Evolutionary conservation across 2,113 vertebrate genomes (phyloP).

Genomic region (Lepisosteus oculatus): DNA sequence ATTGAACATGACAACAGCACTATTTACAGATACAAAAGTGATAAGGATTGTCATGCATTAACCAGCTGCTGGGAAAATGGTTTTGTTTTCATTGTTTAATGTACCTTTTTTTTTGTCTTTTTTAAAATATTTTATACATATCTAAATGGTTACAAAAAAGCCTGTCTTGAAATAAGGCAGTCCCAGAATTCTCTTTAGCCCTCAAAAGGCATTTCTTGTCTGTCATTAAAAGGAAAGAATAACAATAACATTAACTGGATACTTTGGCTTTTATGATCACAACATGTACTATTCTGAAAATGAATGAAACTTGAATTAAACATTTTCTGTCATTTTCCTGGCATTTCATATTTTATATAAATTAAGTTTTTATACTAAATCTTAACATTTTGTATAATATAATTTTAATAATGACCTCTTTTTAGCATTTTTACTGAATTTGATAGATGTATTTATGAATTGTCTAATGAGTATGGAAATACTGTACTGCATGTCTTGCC

Average conservation of each 20-base stretch:
- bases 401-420: too few species aligned
- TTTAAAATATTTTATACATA: not conserved
- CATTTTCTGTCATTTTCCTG: too few species aligned
- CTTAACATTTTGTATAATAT: too few species aligned
- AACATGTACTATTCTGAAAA: too few species aligned
- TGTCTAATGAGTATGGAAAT: too few species aligned
- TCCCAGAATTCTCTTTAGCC: not conserved
- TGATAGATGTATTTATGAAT: too few species aligned
- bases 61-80: conserved; percentile 50
- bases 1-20: too few species aligned
- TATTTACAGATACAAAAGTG: conserved; percentile 43
- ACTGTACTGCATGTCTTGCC: too few species aligned
- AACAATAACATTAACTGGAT: not conserved
- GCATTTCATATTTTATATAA: too few species aligned
- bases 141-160: not conserved
- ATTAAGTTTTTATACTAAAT: too few species aligned
- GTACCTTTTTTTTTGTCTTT: conserved; percentile 14
- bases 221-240: not conserved
- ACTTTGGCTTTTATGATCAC: not conserved
- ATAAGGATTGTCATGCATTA: conserved; percentile 62
- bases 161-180: not conserved
- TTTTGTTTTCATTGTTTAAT: conserved; percentile 34
- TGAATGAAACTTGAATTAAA: too few species aligned
- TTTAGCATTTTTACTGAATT: too few species aligned
- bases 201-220: not conserved